Evolutionary conservation across 2,888 invertebrate genomes (phyloP), one percentile per base, ranked within the genome.

Genomic region (Drosophila monieri): DNA sequence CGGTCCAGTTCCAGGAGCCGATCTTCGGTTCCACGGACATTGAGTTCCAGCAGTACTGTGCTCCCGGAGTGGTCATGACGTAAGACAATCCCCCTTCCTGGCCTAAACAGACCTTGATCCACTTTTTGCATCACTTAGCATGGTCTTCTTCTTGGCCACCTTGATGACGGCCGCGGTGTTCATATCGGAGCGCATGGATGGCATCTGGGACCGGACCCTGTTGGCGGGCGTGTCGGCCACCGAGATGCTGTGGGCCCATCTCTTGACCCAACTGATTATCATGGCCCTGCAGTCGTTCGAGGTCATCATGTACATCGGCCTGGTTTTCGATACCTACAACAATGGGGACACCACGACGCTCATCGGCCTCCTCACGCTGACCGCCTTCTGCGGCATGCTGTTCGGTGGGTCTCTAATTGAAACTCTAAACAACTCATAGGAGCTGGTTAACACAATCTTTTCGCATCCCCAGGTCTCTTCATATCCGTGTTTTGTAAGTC

Each of bases 151-250:
- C 92, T 92, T 97, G 92, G 95, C 97, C 0, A 95, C 96, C 0
- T 94, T 97, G 41, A 94, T 97, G 89, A 97, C 97, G 0, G 95
- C 97, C 0, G 94, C 96, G 1, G 94, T 96, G 21, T 95, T 97
- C 88, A 95, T 97, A 71, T 93, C 95, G 0, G 97, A 97, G 89
- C 94, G 95, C 35, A 93, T 94, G 79, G 96, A 97, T 89, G 97
- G 98, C 4, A 94, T 97, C 71, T 95, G 98, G 95, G 96, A 97
- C 89, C 93, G 98, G 66, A 96, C 96, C 60, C 93, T 96, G 0
- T 96, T 97, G 6, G 96, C 97, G 72, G 97, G 97, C 8, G 97
- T 98, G 10, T 94, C 94, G 41, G 94, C 96, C 0, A 90, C 94
- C 37, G 97, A 97, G 93, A 95, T 98, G 90, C 92, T 97, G 46